phyloP scores from a whole-genome alignment of 1,140 invertebrate species.

The Leptinotarsa texana region DNA sequence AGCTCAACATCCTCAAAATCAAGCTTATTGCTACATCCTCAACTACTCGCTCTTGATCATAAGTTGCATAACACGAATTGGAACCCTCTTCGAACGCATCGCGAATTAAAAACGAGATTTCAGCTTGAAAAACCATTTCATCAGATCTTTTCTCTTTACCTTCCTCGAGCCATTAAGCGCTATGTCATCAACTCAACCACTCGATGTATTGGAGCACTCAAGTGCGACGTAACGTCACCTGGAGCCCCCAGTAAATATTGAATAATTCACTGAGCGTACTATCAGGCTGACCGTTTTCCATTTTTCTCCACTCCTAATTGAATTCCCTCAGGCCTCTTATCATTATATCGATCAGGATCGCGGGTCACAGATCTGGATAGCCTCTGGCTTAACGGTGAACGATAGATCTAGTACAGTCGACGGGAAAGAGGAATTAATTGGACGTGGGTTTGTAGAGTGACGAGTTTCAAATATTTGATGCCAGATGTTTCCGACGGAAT shows the following conservation, averaged over 20 bases:
- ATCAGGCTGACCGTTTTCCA: conserved; percentile 7
- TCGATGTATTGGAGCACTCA: background rate
- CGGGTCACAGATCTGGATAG: background rate
- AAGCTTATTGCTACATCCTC: too few relatives aligned
- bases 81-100: too few relatives aligned
- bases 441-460: background rate
- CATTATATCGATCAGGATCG: conserved; percentile 5
- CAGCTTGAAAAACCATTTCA: too few relatives aligned
- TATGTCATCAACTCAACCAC: conserved; percentile 2
- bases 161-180: background rate
- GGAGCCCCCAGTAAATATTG: conserved; percentile 13
- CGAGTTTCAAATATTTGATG: too few relatives aligned
- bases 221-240: conserved; percentile 6
- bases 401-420: conserved; percentile 3
- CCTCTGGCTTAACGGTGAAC: background rate
- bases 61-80: too few relatives aligned
- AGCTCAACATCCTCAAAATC: too few relatives aligned
- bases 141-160: background rate
- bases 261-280: conserved; percentile 14
- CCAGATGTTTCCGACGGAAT: too few relatives aligned
- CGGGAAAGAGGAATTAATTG: background rate
- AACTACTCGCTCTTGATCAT: too few relatives aligned
- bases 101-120: too few relatives aligned
- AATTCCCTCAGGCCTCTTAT: conserved; percentile 3
- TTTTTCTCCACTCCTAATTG: conserved; percentile 18